Base-by-base conservation (phyloP, 1,140 invertebrate species). In the Eufriesea mexicana region DNA sequence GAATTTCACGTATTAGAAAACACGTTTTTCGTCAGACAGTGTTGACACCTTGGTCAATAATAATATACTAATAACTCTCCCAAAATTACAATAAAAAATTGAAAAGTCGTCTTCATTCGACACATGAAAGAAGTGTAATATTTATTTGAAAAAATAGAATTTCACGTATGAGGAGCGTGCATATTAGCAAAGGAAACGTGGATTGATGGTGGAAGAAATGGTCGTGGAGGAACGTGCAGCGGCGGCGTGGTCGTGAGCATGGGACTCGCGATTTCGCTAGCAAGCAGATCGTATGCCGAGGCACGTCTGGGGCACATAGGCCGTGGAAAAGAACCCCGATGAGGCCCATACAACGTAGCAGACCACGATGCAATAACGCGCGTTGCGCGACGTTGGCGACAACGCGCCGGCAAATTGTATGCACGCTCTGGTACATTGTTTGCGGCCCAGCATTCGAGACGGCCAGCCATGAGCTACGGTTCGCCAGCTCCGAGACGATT, bases 371-470 rank as follows among this genome's bases (percentile, higher is more conserved):
- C 89, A 91, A 92, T 90, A 92, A 90, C 84, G 85, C 70, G 89
- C 84, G 64, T 89, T 84, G 86, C 84, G 76, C 89, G 83, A 88
- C 85, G 86, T 89, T 84, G 84, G 84, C 88, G 89, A 90, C 85
- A 90, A 90, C 89, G 86, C 73, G 88, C 89, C 87, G 89, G 87
- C 86, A 93, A 91, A 92, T 93, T 90, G 87, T 92, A 92, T 90
- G 91, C 91, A 91, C 89, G 86, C 81, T 85, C 86, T 67, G 85
- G 88, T 76, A 92, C 90, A 93, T 93, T 93, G 92, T 92, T 91
- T 87, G 79, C 73, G 77, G 82, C 81, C 80, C 86, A 83, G 83
- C 79, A 79, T 87, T 86, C 80, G 83, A 78, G 76, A 85, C 87
- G 87, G 61, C 70, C 73, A 79, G 73, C 70, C 89, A 57, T 83